Conservation (phyloP, 2,797 vertebrate genomes). For the Steatocranus sp. region DNA sequence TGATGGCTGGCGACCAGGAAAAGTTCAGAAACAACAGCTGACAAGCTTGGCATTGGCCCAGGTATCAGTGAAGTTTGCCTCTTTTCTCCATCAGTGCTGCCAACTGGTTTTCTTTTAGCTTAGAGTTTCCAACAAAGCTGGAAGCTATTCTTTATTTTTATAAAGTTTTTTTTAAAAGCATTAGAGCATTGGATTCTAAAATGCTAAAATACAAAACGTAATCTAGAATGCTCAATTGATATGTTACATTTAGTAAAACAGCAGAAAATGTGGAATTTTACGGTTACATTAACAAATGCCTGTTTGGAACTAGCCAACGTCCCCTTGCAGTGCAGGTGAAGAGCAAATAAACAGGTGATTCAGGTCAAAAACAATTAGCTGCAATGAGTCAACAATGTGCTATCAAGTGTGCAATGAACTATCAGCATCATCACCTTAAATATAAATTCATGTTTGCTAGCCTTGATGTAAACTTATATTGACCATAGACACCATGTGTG, state of each 20-base stretch:
- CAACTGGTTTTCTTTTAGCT: neutral
- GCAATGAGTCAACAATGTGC: neutral
- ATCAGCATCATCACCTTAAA: neutral
- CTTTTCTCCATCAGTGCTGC: neutral
- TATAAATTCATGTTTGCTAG: neutral
- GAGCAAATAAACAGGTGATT: neutral
- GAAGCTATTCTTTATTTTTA: neutral
- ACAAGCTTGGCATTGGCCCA: neutral
- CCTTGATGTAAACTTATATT: neutral
- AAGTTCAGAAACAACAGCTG: constrained; percentile 1
- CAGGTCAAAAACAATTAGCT: neutral
- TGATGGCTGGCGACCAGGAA: neutral
- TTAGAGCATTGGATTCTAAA: neutral
- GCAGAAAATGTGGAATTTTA: neutral
- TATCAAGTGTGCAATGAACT: neutral
- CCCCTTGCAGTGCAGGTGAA: neutral
- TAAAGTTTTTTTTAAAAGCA: neutral
- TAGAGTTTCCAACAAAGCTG: neutral
- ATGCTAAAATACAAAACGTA: neutral
- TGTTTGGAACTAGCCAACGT: neutral
- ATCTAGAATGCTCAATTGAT: neutral
- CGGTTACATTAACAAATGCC: neutral
- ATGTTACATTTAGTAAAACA: neutral
- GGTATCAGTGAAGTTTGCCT: neutral
- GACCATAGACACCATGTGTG: neutral